Evolutionary conservation across 1,140 invertebrate genomes (phyloP), one percentile per base, ranked within the genome.

Genomic region (Pseudomyrmex cubaensis): DNA sequence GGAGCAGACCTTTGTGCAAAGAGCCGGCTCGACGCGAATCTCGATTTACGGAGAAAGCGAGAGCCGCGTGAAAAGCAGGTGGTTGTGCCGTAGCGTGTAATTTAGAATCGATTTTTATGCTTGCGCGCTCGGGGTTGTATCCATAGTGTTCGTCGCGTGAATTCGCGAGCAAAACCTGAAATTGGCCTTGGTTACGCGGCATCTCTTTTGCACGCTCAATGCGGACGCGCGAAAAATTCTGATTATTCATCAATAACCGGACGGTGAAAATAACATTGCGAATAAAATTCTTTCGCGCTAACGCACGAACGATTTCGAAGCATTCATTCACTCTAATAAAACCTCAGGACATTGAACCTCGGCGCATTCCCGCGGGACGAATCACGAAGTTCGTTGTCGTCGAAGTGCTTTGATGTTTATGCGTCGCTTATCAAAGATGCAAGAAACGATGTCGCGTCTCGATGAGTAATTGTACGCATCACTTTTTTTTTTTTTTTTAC

Each of bases 41-140:
- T 35, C 44, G 63, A 20, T 56, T 61, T 48, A 80, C 78, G 76
- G 82, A 84, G 88, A 84, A 84, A 88, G 84, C 85, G 76, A 77
- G 72, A 74, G 84, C 87, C 50, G 35, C 70, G 83, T 82, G 59
- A 61, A 77, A 85, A 87, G 87, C 85, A 82, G 75, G 56, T 35
- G 35, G 35, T 35, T 35, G 72, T 75, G 52, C 70, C 61, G 80
- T 54, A 50, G 69, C 70, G 64, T 56, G 59, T 76, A 84, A 85
- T 87, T 87, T 69, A 22, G 76, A 66, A 86, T 85, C 82, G 86
- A 88, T 86, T 89, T 86, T 89, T 83, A 70, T 17, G 54, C 15
- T 56, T 57, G 54, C 54, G 52, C 57, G 20, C 20, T 20, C 44
- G 20, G 50, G 35, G 22, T 62, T 73, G 48, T 48, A 46, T 35